Evolutionary conservation across 1,140 invertebrate species (phyloP).

Genomic region (Aphelinus atriplicis): DNA sequence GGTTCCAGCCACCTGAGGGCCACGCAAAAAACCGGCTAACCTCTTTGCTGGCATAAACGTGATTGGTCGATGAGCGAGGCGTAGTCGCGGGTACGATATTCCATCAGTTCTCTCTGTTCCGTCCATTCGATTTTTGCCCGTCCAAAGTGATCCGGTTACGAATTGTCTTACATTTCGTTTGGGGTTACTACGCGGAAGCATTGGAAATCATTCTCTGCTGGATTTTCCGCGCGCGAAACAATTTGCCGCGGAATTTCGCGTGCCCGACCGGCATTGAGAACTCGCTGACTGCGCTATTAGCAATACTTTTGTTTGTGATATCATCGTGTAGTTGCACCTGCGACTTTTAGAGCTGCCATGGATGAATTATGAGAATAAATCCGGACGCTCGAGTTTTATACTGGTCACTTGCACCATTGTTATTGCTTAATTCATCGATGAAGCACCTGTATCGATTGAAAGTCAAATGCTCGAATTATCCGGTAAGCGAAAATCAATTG

Average conservation of each 20-base stretch:
- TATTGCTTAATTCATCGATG: too few relatives aligned
- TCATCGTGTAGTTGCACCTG: too few relatives aligned
- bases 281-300: too few relatives aligned
- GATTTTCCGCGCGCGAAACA: constrained; percentile 1
- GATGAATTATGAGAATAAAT: too few relatives aligned
- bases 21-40: not conserved
- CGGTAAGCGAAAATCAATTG: too few relatives aligned
- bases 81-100: not conserved
- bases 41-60: not conserved
- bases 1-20: not conserved
- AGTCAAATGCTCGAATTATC: too few relatives aligned
- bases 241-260: constrained; percentile 8
- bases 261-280: too few relatives aligned
- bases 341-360: too few relatives aligned
- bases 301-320: too few relatives aligned
- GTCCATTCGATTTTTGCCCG: constrained; percentile 6
- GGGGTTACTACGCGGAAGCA: not conserved
- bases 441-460: too few relatives aligned
- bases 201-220: constrained; percentile 20
- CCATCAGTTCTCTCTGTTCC: not conserved
- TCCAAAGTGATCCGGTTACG: not conserved
- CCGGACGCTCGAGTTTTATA: too few relatives aligned
- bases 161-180: constrained; percentile 20
- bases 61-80: not conserved
- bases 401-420: too few relatives aligned